A percentile compares a stretch with the other conserved stretches of the same genome.
phyloP scores from a whole-genome alignment of 1,140 invertebrate species.

The Cotesia vestalis region DNA sequence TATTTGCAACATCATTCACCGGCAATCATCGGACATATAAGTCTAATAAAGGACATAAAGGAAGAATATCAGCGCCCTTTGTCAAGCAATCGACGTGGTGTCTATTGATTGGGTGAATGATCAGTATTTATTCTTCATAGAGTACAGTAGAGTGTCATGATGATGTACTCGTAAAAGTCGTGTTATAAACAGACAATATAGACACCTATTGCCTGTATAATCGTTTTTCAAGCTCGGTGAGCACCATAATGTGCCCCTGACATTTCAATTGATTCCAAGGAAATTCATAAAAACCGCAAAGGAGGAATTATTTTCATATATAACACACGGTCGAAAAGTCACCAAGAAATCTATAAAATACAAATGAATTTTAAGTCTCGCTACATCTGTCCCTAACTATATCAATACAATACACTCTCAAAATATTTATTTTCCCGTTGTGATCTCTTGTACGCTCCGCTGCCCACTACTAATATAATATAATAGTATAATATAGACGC shows the following conservation, averaged over 20 bases:
- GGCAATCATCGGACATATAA: slow-evolving; percentile 6
- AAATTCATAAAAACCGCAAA: slow-evolving; percentile 42
- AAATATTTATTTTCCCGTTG: slow-evolving; percentile 58
- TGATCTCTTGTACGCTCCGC: slow-evolving; percentile 31
- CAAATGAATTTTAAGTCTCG: slow-evolving; percentile 27
- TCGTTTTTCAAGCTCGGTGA: slow-evolving; percentile 13
- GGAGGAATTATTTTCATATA: slow-evolving; percentile 29
- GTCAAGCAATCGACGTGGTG: slow-evolving; percentile 10
- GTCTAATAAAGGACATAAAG: slow-evolving; percentile 6
- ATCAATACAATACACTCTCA: slow-evolving; percentile 49
- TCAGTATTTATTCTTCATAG: slow-evolving; percentile 2
- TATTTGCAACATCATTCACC: slow-evolving; percentile 14
- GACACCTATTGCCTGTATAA: neutral
- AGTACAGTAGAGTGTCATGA: slow-evolving; percentile 39
- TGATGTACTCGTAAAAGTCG: slow-evolving; percentile 50
- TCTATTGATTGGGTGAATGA: neutral
- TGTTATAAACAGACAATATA: slow-evolving; percentile 39
- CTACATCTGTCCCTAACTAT: slow-evolving; percentile 44
- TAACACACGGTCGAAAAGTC: slow-evolving; percentile 12
- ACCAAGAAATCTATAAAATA: slow-evolving; percentile 3
- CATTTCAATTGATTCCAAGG: slow-evolving; percentile 45
- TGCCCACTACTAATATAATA: slow-evolving; percentile 42
- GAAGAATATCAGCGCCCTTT: slow-evolving; percentile 5
- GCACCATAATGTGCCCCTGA: slow-evolving; percentile 38
- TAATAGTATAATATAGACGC: neutral